A percentile compares a stretch with the other conserved stretches of the same genome.
These are phyloP conservation scores for Babyrousa celebensis DNA, from an alignment of 2,797 vertebrate genomes.

Conservation along the genomic window DNA sequence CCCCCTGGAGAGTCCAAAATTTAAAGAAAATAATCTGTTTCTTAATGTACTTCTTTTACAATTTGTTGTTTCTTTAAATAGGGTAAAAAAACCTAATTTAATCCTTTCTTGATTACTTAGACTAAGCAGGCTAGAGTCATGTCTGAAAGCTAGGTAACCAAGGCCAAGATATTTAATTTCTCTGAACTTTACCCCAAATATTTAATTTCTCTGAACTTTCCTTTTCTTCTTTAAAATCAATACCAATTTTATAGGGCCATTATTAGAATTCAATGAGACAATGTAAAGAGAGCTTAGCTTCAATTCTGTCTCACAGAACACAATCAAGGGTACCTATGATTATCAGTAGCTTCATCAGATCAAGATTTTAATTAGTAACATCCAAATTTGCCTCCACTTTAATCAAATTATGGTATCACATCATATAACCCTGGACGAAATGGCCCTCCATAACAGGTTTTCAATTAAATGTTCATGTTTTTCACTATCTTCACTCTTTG, in stretches of 20 bases:
- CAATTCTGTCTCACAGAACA: not conserved
- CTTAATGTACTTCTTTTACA: conserved; percentile 6
- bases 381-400: not conserved
- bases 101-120: not conserved
- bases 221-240: not conserved
- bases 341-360: not conserved
- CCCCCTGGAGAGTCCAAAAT: not conserved
- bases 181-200: not conserved
- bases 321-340: too few species aligned
- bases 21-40: conserved; percentile 27
- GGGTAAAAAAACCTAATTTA: not conserved
- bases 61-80: not conserved
- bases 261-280: not conserved
- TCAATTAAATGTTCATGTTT: not conserved
- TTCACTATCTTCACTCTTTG: not conserved
- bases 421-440: not conserved
- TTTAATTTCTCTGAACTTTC: not conserved
- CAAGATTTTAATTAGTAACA: not conserved
- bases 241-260: not conserved
- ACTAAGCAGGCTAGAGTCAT: not conserved
- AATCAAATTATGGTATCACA: not conserved
- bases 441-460: not conserved
- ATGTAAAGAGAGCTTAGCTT: not conserved
- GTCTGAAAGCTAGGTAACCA: not conserved
- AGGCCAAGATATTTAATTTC: not conserved